Percentiles rank a stretch among this genome's conserved stretches.
Conservation (phyloP, 2,888 invertebrate species). For the Abrostola tripartita region DNA sequence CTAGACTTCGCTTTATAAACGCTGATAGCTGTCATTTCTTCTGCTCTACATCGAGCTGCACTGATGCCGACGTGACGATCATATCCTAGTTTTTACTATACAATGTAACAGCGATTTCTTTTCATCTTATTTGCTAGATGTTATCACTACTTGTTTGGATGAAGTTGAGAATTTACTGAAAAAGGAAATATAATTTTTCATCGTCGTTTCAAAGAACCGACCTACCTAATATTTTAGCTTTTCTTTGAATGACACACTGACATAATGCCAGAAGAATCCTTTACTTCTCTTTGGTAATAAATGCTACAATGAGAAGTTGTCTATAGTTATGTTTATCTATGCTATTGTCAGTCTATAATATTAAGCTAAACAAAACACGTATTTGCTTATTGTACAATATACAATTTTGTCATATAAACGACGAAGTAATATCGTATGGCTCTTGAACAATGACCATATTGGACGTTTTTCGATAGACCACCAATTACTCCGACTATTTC, state of each 20-base stretch:
- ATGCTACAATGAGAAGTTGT: no score
- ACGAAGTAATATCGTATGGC: background rate
- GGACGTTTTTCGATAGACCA: background rate
- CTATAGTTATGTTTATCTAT: no score
- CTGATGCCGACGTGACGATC: constrained; percentile 11
- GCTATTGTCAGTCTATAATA: no score
- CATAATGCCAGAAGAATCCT: no score
- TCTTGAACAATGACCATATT: constrained; percentile 1
- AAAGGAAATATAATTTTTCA: background rate
- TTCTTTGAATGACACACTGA: no score
- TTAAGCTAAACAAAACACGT: no score
- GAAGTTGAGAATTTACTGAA: background rate
- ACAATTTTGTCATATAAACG: background rate
- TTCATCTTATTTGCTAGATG: constrained; percentile 22
- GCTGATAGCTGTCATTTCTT: constrained; percentile 43
- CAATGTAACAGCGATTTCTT: constrained; percentile 50
- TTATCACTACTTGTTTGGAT: constrained; percentile 1
- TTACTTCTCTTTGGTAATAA: no score
- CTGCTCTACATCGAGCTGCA: constrained; percentile 51
- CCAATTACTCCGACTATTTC: background rate
- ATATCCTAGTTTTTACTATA: constrained; percentile 54
- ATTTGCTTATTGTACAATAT: no score
- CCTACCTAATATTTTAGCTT: no score
- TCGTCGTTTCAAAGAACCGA: background rate
- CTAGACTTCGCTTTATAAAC: constrained; percentile 25